Evolutionary conservation across 2,888 invertebrate species (phyloP).

Genomic region (Elmis aenea): DNA sequence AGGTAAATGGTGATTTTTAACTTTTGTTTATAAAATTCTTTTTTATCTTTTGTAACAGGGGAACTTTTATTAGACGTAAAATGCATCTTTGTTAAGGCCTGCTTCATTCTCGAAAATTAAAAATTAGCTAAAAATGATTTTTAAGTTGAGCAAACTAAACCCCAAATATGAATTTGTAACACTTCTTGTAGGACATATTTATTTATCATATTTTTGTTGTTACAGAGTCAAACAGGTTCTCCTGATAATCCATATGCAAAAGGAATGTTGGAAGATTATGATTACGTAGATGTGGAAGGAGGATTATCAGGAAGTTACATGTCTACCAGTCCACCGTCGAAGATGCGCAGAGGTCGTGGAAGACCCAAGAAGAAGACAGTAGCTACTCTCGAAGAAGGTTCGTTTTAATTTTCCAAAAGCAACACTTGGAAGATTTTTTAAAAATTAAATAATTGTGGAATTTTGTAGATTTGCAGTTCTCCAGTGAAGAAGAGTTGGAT

Average conservation of each 20-base stretch:
- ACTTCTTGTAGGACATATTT: too few species aligned
- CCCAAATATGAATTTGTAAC: neutral
- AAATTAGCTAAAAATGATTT: too few species aligned
- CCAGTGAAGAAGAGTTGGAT: conserved; percentile 65
- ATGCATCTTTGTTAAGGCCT: too few species aligned
- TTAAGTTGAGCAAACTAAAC: too few species aligned
- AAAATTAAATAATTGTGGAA: too few species aligned
- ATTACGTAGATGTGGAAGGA: conserved; percentile 64
- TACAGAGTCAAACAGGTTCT: conserved; percentile 57
- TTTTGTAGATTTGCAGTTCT: conserved; percentile 61
- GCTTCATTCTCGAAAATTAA: too few species aligned
- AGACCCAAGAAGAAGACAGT: conserved; percentile 44
- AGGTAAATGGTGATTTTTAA: too few species aligned
- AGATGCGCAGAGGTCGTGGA: conserved; percentile 43
- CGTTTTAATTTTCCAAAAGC: too few species aligned
- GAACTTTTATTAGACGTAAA: too few species aligned
- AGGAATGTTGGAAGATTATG: conserved; percentile 41
- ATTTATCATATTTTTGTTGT: conserved; percentile 16
- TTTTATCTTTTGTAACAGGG: too few species aligned
- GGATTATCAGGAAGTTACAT: conserved; percentile 44
- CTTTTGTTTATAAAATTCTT: too few species aligned
- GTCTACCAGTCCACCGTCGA: conserved; percentile 35
- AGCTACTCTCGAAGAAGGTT: conserved; percentile 46
- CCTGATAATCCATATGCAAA: conserved; percentile 49
- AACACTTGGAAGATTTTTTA: too few species aligned